Conservation (phyloP, 2,113 vertebrate species). For the Sphyrna mokarran region DNA sequence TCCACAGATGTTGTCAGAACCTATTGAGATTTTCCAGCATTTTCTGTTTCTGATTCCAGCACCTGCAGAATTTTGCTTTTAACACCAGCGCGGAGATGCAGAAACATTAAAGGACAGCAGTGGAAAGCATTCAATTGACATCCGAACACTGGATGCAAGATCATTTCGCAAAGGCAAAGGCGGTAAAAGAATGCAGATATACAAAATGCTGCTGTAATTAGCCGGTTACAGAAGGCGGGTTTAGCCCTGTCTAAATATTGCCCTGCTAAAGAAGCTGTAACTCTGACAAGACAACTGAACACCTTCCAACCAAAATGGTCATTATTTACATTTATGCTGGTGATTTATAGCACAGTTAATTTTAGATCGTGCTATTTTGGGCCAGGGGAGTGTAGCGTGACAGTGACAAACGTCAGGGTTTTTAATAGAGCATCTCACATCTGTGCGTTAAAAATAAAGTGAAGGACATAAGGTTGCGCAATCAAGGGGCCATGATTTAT, state of each 20-base stretch:
- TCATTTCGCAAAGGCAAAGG: background rate
- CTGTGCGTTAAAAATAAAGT: slow-evolving; percentile 22
- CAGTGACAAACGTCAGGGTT: slow-evolving; percentile 7
- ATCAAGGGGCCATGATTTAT: background rate
- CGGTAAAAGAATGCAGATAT: background rate
- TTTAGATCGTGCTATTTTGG: slow-evolving; percentile 18
- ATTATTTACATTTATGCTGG: background rate
- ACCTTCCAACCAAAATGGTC: background rate
- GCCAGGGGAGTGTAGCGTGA: background rate
- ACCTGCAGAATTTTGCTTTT: too few species aligned
- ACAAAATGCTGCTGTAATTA: background rate
- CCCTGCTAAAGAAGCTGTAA: background rate
- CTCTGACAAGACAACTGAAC: background rate
- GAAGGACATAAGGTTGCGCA: slow-evolving; percentile 22
- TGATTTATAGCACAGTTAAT: background rate
- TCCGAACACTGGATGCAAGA: background rate
- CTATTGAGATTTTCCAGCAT: too few species aligned
- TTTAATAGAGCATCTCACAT: slow-evolving; percentile 11
- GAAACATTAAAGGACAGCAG: background rate
- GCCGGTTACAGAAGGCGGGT: too few species aligned
- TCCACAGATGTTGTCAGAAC: too few species aligned
- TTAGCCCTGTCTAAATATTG: background rate
- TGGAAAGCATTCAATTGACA: background rate
- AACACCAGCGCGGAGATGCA: background rate
- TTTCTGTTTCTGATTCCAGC: too few species aligned